phyloP scores from a whole-genome alignment of 2,888 invertebrate genomes.

The Lymantria dispar region DNA sequence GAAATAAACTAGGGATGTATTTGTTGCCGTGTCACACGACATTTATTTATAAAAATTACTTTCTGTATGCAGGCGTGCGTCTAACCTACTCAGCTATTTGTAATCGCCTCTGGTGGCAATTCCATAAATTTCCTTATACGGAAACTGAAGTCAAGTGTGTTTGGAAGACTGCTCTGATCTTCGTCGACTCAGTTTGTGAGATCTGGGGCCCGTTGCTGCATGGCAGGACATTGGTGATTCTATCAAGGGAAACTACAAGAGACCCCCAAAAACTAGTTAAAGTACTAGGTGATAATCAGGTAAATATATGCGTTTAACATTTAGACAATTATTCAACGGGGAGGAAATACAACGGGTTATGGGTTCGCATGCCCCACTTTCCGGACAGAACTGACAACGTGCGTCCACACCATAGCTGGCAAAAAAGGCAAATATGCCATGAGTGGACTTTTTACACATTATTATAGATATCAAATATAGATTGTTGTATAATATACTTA shows the following conservation, averaged over 20 bases:
- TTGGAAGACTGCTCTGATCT: slow-evolving; percentile 95
- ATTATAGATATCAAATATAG: no score
- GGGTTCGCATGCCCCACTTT: no score
- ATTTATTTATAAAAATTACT: no score
- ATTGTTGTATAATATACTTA: no score
- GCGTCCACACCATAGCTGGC: no score
- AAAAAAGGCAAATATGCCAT: no score
- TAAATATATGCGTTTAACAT: slow-evolving; percentile 37
- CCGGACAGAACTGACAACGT: no score
- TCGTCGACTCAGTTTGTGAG: slow-evolving; percentile 94
- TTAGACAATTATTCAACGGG: background rate
- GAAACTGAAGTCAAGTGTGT: slow-evolving; percentile 86
- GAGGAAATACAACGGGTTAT: no score
- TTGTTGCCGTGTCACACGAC: no score
- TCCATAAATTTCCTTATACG: slow-evolving; percentile 89
- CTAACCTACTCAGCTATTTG: slow-evolving; percentile 89
- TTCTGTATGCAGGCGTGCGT: slow-evolving; percentile 85
- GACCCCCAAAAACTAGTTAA: slow-evolving; percentile 89
- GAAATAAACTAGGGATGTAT: no score
- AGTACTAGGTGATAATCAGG: slow-evolving; percentile 87
- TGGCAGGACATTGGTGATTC: slow-evolving; percentile 86
- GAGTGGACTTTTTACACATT: no score
- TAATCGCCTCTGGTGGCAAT: slow-evolving; percentile 95
- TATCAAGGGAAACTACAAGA: slow-evolving; percentile 87
- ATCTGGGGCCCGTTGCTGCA: slow-evolving; percentile 93